Evolutionary conservation across 2,113 vertebrate species (phyloP).

Genomic region (Empidonax alnorum): DNA sequence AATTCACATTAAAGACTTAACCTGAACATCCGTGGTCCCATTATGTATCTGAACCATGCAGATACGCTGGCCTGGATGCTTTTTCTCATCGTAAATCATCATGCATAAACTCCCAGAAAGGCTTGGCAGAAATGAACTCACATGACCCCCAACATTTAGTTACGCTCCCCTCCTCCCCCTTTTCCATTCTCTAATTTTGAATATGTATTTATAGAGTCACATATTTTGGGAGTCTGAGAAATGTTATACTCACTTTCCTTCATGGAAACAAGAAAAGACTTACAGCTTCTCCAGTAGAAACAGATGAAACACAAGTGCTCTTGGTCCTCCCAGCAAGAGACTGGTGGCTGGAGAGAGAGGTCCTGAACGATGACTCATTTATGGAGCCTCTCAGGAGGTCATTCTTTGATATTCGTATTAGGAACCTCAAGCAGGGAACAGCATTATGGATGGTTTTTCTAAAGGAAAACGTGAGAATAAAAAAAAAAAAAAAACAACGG

Average conservation of each 20-base stretch:
- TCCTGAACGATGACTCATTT: conserved; percentile 67
- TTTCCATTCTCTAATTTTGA: neutral
- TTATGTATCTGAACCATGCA: neutral
- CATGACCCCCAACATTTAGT: neutral
- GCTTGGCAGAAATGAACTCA: neutral
- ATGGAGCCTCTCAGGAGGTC: conserved; percentile 61
- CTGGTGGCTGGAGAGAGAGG: conserved; percentile 63
- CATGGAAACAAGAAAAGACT: conserved; percentile 34
- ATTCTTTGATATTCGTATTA: conserved; percentile 60
- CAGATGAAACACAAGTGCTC: conserved; percentile 44
- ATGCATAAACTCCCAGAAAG: neutral
- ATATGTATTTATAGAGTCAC: neutral
- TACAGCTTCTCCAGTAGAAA: conserved; percentile 70
- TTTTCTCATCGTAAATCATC: neutral
- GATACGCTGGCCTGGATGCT: neutral
- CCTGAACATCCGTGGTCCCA: neutral
- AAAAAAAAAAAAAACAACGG: neutral
- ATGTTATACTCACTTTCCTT: neutral
- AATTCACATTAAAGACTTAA: neutral
- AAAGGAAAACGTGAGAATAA: neutral
- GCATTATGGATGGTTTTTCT: conserved; percentile 71
- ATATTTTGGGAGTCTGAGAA: neutral
- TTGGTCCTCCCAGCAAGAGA: conserved; percentile 58
- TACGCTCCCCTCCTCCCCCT: neutral
- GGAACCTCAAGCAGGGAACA: conserved; percentile 72